Evolutionary conservation across 2,888 invertebrate genomes (phyloP), one percentile per base, ranked within the genome.

Genomic region (Calameuta filiformis): DNA sequence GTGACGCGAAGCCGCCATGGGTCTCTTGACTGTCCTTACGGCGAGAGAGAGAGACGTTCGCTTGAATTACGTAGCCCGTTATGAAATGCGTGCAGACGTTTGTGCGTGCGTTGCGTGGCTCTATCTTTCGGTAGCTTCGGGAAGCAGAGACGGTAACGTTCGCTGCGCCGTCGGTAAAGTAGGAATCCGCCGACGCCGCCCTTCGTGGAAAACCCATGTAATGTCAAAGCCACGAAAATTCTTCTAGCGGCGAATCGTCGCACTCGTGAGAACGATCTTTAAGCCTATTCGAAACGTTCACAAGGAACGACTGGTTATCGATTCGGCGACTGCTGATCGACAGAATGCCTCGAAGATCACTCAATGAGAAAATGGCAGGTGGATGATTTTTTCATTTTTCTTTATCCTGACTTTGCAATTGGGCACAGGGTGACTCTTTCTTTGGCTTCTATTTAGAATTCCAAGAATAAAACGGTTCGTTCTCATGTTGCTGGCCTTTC

Each of bases 51-150:
- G 30, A 56, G n/a, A 31, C 37, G 1, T 11, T 68, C n/a, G 76
- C 75, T 80, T 78, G 79, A 82, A 82, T 80, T 80, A 81, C 77
- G 76, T 75, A 37, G n/a, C 40, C 37, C 71, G 35, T 74, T 31
- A 35, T 15, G 35, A 56, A 69, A 37, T 68, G 68, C 75, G 31
- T 34, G 37, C 69, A 37, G 40, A 73, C 69, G 76, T 79, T 77
- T 73, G 76, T 77, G 78, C 79, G 82, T 78, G 71, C 74, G 74
- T 76, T 83, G 75, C 80, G 89, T 89, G 88, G 89, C 89, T 88
- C 89, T 86, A 88, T 88, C 89, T 89, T 85, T 76, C 82, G 89
- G 88, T 84, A 84, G 79, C 82, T 84, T 84, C 78, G 79, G 78
- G 82, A 84, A 78, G 23, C 56, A 31, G 9, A 9, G 2, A 23